phyloP scores from a whole-genome alignment of 2,888 invertebrate species.

The Empis stercorea region DNA sequence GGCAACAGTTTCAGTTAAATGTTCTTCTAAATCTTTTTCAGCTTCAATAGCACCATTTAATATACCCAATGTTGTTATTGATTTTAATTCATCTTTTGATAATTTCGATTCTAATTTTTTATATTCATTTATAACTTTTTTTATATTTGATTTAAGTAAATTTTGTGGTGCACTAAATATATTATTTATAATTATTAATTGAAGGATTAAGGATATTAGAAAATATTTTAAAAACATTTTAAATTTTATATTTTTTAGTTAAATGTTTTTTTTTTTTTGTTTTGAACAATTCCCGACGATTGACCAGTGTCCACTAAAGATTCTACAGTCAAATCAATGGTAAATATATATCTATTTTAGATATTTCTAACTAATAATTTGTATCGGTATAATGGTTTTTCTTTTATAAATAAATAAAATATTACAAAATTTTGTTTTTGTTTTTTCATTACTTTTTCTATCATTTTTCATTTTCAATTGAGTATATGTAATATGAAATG shows the following conservation, averaged over 20 bases:
- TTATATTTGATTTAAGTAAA: constrained; percentile 19
- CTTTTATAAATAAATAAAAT: too few relatives aligned
- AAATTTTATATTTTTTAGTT: neutral
- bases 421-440: too few relatives aligned
- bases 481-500: too few relatives aligned
- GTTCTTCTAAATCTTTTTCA: constrained; percentile 27
- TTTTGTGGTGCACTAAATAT: constrained; percentile 13
- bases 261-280: neutral
- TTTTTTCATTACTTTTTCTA: too few relatives aligned
- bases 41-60: constrained; percentile 28
- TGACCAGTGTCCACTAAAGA: neutral
- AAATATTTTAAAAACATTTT: neutral
- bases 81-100: constrained; percentile 24
- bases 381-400: too few relatives aligned
- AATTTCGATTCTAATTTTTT: constrained; percentile 24
- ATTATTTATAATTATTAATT: neutral
- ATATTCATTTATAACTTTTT: constrained; percentile 26
- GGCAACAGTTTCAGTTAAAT: constrained; percentile 22
- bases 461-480: too few relatives aligned
- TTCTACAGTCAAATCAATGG: neutral
- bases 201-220: neutral
- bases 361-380: too few relatives aligned
- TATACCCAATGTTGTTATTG: constrained; percentile 26
- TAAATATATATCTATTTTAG: neutral
- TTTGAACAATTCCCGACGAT: neutral